Percentiles rank a stretch among this genome's conserved stretches.
phyloP scores from a whole-genome alignment of 2,888 invertebrate genomes.

The Heliconius erato region DNA sequence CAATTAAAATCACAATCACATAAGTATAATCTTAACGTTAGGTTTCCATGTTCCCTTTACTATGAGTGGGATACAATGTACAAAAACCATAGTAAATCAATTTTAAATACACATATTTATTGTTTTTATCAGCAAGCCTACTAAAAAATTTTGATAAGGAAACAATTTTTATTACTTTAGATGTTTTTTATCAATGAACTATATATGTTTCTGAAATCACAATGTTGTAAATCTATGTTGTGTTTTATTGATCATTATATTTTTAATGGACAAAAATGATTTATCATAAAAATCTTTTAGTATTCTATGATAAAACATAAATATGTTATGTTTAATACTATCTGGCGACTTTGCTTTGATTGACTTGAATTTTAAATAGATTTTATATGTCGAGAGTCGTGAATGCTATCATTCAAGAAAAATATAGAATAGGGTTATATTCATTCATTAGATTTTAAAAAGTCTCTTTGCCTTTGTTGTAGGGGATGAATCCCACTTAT shows the following conservation, averaged over 20 bases:
- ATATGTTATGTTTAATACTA: background rate
- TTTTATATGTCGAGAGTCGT: background rate
- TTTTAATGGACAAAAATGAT: background rate
- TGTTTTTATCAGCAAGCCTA: background rate
- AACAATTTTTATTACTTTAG: background rate
- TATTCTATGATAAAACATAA: background rate
- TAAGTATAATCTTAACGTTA: too few species aligned
- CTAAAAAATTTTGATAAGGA: background rate
- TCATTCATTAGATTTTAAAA: too few species aligned
- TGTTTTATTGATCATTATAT: background rate
- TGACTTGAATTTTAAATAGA: background rate
- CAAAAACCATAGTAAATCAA: background rate
- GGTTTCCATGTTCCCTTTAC: too few species aligned
- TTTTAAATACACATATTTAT: background rate
- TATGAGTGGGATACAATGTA: too few species aligned
- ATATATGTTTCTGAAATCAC: background rate
- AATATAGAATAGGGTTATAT: background rate
- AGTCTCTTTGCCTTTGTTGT: too few species aligned
- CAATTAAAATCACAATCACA: too few species aligned
- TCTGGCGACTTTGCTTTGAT: background rate
- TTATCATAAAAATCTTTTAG: background rate
- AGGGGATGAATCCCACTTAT: too few species aligned
- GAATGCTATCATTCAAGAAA: background rate
- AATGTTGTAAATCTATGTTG: background rate
- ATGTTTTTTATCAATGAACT: conserved; percentile 7